A percentile compares a stretch with the other conserved stretches of the same genome.
Conservation (phyloP, 2,797 vertebrate genomes). For the Myotis pilosus region DNA sequence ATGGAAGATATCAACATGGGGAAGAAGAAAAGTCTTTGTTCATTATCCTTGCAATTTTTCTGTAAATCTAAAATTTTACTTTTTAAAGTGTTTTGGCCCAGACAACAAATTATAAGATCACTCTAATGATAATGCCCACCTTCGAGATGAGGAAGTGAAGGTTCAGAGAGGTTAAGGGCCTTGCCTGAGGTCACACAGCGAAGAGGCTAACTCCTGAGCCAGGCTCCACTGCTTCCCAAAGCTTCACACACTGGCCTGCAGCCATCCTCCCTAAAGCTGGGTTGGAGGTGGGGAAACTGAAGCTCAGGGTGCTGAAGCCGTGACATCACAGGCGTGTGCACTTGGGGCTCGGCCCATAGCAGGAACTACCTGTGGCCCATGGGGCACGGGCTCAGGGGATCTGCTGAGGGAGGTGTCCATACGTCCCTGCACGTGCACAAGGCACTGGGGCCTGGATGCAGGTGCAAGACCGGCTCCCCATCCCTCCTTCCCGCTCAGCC, state of each 20-base stretch:
- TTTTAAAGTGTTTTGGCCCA: background rate
- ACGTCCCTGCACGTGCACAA: accelerated
- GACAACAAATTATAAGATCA: background rate
- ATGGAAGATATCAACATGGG: background rate
- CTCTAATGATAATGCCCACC: background rate
- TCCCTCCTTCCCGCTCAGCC: accelerated
- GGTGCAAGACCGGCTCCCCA: background rate
- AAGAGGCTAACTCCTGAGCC: background rate
- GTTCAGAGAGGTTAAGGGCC: background rate
- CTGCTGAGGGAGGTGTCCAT: background rate
- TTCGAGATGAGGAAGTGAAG: background rate
- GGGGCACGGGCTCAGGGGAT: background rate
- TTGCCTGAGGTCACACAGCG: background rate
- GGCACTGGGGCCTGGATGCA: accelerated
- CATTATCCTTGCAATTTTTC: background rate
- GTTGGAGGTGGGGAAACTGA: background rate
- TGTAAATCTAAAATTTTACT: background rate
- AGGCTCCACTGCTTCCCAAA: background rate
- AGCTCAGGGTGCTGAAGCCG: background rate
- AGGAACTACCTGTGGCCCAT: background rate
- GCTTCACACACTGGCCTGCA: background rate
- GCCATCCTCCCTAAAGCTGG: background rate
- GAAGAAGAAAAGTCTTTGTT: background rate
- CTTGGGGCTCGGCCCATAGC: background rate
- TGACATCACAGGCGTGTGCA: background rate